Evolutionary conservation across 1,140 invertebrate species (phyloP).

Genomic region (Chymomyza costata): DNA sequence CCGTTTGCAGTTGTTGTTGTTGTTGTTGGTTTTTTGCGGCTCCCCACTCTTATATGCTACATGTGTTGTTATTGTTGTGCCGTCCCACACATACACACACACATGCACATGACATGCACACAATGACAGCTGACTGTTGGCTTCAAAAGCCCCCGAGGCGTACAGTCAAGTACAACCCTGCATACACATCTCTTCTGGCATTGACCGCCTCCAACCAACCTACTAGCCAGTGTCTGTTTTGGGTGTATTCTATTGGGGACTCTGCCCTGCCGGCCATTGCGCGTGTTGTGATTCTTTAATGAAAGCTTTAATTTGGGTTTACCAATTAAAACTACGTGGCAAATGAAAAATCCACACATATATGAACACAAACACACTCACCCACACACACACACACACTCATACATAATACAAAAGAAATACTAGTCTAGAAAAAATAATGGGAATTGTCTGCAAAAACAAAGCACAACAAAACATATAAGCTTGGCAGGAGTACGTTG

Average conservation of each 20-base stretch:
- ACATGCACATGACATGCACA: conserved; percentile 66
- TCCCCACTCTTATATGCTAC: conserved; percentile 15
- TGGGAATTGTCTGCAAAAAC: background rate
- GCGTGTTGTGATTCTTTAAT: conserved; percentile 68
- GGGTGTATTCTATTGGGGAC: conserved; percentile 24
- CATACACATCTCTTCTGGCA: too few relatives aligned
- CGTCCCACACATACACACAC: conserved; percentile 23
- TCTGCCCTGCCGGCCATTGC: conserved; percentile 19
- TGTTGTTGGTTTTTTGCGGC: conserved; percentile 13
- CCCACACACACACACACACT: conserved; percentile 44
- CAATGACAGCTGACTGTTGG: conserved; percentile 72
- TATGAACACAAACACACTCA: too few relatives aligned
- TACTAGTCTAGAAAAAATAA: background rate
- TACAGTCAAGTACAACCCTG: conserved; percentile 58
- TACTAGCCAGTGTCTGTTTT: too few relatives aligned
- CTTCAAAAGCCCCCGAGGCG: conserved; percentile 66
- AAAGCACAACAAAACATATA: background rate
- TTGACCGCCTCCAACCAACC: too few relatives aligned
- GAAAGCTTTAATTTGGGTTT: conserved; percentile 72
- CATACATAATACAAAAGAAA: conserved; percentile 26
- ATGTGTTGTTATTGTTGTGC: conserved; percentile 47
- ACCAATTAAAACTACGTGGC: conserved; percentile 72
- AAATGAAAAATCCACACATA: conserved; percentile 55
- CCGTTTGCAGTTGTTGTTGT: conserved; percentile 40
- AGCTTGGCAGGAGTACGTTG: background rate